Base-by-base conservation (phyloP, 2,888 invertebrate species). In the Eupithecia insigniata region DNA sequence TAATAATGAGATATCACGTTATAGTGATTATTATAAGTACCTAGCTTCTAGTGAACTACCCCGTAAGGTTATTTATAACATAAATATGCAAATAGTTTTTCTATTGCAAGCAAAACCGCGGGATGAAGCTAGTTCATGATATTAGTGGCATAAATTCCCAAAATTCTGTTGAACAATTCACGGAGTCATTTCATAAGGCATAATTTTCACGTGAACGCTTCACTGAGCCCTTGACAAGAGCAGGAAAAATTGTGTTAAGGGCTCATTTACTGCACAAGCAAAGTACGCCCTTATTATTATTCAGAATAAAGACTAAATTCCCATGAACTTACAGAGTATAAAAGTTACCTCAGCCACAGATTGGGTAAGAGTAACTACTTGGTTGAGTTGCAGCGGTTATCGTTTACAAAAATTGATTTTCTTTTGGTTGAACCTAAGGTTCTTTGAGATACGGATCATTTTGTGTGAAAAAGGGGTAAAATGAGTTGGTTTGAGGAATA, bases 181-280 rank as follows among this genome's bases (percentile, higher is more conserved):
- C 79, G 69, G 76, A 81, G 77, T 79, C 80, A 75, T 74, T 81
- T 80, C 78, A 72, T 81, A 83, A 83, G 83, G 84, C 81, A 82
- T 76, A 80, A 77, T 84, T 86, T 82, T 82, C 86, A 82, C 84
- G 73, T 91, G 90, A 91, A 89, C 86, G 90, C 89, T 81, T 75
- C 84, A 79, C 74, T 83, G 81, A 83, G 71, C 79, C 76, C 71
- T 82, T 90, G 92, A 91, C 85, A 86, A 85, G 86, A 79, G 81
- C 84, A 81, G 81, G 81, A 81, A 84, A 87, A 88, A 91, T 91
- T 86, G 87, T 83, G 84, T 89, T 90, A 90, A 90, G 89, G 90
- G 87, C 83, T 84, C 70, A 70, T 30, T 83, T 79, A 80, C 75
- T 76, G 75, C 68, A 61, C 69, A 61, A 26, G 36, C 28, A 69